Base-by-base conservation (phyloP, 2,888 invertebrate species). In the Coenonympha glycerion region DNA sequence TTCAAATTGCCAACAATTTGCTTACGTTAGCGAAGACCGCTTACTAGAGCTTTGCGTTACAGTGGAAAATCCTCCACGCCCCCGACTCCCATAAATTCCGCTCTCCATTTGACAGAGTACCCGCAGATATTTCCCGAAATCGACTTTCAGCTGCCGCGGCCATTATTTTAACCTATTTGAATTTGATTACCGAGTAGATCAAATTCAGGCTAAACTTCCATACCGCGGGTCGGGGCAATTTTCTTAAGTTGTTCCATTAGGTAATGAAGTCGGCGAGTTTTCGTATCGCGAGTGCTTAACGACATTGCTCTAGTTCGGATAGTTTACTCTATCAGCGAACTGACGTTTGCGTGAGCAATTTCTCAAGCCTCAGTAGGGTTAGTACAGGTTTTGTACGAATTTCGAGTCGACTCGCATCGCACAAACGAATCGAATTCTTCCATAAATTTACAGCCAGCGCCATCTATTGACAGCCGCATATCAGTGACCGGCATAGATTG, bases 181-280 rank as follows among this genome's bases (percentile, higher is more conserved):
- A 60, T 62, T 59, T 54, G 59, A 61, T 60, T 57, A 53, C 41
- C 26, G 49, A 46, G 52, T 40, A 45, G 55, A 53, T 60, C 56
- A 53, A 62, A 58, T 58, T 57, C 52, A 52, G 57, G 41, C 50
- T 49, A n/a, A n/a, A 47, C 47, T 44, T 46, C 28, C 30, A 46
- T 22, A 13, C 9, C 39, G 52, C 52, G 44, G 49, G 52, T 58
- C 57, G 57, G 55, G 59, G 63, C 63, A 66, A 68, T 71, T 72
- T 71, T 61, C 63, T 57, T 59, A 61, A 65, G 68, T 67, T 63
- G 68, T 67, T 62, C 60, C 62, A 62, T 59, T 61, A 57, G 53
- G 63, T 66, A 67, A 68, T 62, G 62, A 62, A 65, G 65, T 66
- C 61, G 62, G 44, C 15, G 21, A 48, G 24, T 33, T 37, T 45